These are phyloP conservation scores for Agelaius phoeniceus DNA, from an alignment of 2,113 vertebrate genomes.

Conservation along the genomic window DNA sequence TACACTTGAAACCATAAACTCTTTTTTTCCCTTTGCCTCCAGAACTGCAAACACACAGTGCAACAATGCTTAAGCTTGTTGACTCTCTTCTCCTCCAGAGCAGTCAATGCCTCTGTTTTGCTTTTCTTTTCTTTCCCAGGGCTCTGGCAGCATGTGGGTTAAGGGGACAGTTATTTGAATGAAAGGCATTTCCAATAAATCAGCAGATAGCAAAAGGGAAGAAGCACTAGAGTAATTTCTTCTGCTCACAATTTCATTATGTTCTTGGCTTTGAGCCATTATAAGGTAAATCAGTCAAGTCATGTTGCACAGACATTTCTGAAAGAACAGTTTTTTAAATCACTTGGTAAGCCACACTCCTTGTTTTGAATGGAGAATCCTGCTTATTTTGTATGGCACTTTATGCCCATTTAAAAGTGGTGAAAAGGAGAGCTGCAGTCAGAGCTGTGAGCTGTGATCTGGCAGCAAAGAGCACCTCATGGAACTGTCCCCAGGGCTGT, in stretches of 20 bases:
- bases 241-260: slow-evolving; percentile 60
- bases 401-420: neutral
- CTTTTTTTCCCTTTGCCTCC: rapidly evolving
- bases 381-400: neutral
- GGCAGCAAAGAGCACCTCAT: neutral
- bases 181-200: slow-evolving; percentile 53
- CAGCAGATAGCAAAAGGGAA: slow-evolving; percentile 44
- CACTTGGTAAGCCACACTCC: slow-evolving; percentile 11
- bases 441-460: neutral
- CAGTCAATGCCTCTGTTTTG: neutral
- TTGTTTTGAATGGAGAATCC: slow-evolving; percentile 10
- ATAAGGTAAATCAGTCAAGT: slow-evolving; percentile 59
- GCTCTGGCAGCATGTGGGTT: slow-evolving; percentile 19
- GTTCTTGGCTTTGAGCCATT: slow-evolving; percentile 51
- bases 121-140: neutral
- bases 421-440: neutral
- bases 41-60: neutral
- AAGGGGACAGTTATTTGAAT: neutral
- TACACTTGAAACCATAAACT: neutral
- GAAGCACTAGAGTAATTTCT: slow-evolving; percentile 51
- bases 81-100: neutral
- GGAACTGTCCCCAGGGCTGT: neutral
- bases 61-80: neutral
- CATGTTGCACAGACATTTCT: slow-evolving; percentile 26
- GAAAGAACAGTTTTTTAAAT: slow-evolving; percentile 45